A percentile compares a stretch with the other conserved stretches of the same genome.
These are phyloP conservation scores for Romanogobio albipinnatus DNA, from an alignment of 2,113 vertebrate genomes.

Conservation along the genomic window DNA sequence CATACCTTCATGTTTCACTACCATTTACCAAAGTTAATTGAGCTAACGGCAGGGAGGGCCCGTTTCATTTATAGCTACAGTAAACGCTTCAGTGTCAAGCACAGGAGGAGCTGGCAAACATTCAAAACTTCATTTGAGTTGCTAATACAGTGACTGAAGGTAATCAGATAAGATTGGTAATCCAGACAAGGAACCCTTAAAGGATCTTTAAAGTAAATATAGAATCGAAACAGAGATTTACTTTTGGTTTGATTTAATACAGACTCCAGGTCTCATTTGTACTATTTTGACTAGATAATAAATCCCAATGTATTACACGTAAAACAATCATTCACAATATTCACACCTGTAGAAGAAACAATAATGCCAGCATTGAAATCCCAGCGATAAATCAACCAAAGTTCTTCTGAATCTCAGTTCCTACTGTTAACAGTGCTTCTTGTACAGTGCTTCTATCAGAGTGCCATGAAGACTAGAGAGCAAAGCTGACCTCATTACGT, in stretches of 20 bases:
- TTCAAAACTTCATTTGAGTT: slow-evolving; percentile 40
- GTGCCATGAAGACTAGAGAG: not conserved
- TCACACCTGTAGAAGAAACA: not conserved
- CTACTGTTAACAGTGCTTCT: not conserved
- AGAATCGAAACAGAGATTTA: not conserved
- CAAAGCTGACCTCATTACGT: not conserved
- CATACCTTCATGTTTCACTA: slow-evolving; percentile 41
- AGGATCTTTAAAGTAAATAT: not conserved
- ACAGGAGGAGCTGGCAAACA: not conserved
- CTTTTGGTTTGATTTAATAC: too few species aligned
- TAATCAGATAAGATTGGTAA: not conserved
- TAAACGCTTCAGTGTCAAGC: not conserved
- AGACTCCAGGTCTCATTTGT: not conserved
- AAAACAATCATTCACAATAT: not conserved
- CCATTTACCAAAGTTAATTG: slow-evolving; percentile 58
- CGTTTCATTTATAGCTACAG: slow-evolving; percentile 38
- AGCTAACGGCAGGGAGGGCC: slow-evolving; percentile 53
- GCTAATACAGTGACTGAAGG: not conserved
- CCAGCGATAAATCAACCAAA: not conserved
- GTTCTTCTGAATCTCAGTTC: not conserved
- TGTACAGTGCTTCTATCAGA: not conserved
- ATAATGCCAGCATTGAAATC: not conserved
- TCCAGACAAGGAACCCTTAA: not conserved
- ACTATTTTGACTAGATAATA: not conserved
- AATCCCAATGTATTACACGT: not conserved